These are phyloP conservation scores for Scalopus aquaticus DNA, from an alignment of 2,113 vertebrate genomes.

Conservation along the genomic window DNA sequence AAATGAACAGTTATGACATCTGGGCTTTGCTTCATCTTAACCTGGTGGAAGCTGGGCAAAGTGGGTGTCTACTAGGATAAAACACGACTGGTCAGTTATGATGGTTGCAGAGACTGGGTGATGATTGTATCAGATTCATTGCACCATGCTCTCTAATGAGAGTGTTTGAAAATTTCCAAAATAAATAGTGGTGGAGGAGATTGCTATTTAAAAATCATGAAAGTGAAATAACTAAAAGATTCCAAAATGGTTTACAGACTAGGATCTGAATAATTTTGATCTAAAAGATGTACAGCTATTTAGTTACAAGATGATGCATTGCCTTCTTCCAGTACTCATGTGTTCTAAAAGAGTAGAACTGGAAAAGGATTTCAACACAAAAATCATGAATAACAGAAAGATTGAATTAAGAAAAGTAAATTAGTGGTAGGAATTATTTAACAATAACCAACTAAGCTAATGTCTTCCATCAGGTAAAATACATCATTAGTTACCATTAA, in stretches of 20 bases:
- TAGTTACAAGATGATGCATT: background rate
- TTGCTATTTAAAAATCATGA: background rate
- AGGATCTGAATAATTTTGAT: background rate
- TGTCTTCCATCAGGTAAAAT: background rate
- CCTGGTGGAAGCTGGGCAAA: background rate
- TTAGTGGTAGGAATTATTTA: background rate
- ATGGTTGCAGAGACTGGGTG: background rate
- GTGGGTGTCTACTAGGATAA: background rate
- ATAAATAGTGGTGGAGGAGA: background rate
- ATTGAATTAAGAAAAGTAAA: conserved; percentile 23
- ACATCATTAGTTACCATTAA: background rate
- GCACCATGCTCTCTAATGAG: background rate
- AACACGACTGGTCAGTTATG: background rate
- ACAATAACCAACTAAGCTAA: background rate
- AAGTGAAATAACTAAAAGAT: background rate
- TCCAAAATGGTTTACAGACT: background rate
- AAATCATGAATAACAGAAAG: background rate
- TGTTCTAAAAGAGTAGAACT: background rate
- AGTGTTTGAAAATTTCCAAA: background rate
- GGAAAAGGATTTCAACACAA: background rate
- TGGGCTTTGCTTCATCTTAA: background rate
- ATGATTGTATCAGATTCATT: background rate
- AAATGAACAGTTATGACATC: background rate
- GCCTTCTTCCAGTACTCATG: background rate
- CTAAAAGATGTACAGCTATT: background rate